Base-by-base conservation (phyloP, 2,888 invertebrate species). In the Philopedon plagiatum region DNA sequence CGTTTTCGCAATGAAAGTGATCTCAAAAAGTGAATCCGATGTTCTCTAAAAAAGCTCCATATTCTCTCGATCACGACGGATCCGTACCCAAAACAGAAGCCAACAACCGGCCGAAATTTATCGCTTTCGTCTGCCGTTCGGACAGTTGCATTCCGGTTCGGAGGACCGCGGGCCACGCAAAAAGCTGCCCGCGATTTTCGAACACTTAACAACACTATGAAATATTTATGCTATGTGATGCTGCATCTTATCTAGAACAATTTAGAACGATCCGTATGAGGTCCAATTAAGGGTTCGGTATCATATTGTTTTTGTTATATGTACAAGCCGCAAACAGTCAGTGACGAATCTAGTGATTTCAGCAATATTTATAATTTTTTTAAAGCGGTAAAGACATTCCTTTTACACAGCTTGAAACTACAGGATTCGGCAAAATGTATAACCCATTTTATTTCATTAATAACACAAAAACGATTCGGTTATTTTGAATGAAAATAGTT, bases 121-220 rank as follows among this genome's bases (percentile, higher is more conserved):
- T 82, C 76, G 78, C 79, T 82, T 82, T 81, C 81, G 81, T 81
- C 82, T 82, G 81, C 77, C 62, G 66, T 74, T 76, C 76, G 76
- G 82, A 81, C 81, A 80, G 80, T 78, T 68, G 68, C 79, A 78
- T 77, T 81, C 79, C 81, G 81, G 80, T 80, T 79, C 78, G 75
- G 62, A 57, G 72, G 72, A 70, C 56, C 37, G 60, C 56, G 41
- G 56, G 32, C 60, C 49, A 15, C 15, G 29, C 29, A 69, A 69
- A 72, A 73, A 73, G 61, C 58, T 61, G 65, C 63, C 54, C 68
- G 69, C 65, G 60, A 73, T 73, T 69, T 73, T 73, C 69, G 73
- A 69, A 69, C 68, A 73, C 73, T 68, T 72, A 67, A 58, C 78
- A 76, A 80, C 80, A 81, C 80, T 80, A 80, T 81, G 79, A 81